Percentiles rank a stretch among this genome's conserved stretches.
Conservation (phyloP, 2,797 vertebrate species). For the Antrozous pallidus region DNA sequence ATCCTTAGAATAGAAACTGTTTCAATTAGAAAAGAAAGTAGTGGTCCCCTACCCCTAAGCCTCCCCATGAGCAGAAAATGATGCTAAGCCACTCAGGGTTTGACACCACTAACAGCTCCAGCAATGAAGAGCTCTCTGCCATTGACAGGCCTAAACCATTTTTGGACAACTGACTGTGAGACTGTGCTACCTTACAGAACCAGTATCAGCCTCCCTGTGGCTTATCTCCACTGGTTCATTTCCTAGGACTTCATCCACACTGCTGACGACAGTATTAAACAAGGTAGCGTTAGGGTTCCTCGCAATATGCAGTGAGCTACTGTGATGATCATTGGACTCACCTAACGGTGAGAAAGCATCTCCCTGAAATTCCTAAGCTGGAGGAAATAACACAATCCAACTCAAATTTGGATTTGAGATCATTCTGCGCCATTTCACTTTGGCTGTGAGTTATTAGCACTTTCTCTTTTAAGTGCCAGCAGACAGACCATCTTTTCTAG, state of each 20-base stretch:
- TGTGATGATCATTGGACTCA: not conserved
- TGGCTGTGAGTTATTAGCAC: slow-evolving; percentile 63
- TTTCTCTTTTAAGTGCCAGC: slow-evolving; percentile 45
- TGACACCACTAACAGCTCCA: not conserved
- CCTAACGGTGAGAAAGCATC: not conserved
- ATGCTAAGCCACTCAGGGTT: not conserved
- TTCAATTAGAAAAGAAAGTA: not conserved
- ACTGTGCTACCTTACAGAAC: not conserved
- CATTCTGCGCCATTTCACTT: slow-evolving; percentile 45
- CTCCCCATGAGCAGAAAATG: not conserved
- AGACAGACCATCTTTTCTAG: slow-evolving; percentile 46
- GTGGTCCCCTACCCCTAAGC: not conserved
- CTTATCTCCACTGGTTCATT: not conserved
- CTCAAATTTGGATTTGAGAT: not conserved
- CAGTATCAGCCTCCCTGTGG: not conserved
- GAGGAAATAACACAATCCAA: not conserved
- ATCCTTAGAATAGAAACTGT: not conserved
- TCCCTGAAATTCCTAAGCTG: not conserved
- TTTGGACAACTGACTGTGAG: not conserved
- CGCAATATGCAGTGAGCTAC: not conserved
- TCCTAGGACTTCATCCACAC: slow-evolving; percentile 21
- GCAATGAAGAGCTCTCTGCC: not conserved
- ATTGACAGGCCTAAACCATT: not conserved
- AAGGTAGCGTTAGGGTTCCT: not conserved
- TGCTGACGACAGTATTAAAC: slow-evolving; percentile 17